These are phyloP conservation scores for Drosophila kuntzei DNA, from an alignment of 2,888 invertebrate species.

Conservation along the genomic window DNA sequence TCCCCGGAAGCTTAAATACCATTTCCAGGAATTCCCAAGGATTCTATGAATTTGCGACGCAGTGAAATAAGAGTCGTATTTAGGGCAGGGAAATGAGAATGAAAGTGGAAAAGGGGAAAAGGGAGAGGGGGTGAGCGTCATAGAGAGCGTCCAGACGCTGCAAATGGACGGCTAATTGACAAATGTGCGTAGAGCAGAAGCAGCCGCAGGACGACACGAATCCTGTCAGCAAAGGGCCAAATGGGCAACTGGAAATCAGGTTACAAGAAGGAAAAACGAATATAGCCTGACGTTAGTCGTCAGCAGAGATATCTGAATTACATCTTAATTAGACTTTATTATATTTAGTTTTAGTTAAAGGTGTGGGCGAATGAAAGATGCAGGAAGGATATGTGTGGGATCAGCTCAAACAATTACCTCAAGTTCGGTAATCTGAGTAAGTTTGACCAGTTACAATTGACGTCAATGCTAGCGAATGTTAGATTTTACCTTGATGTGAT, in stretches of 20 bases:
- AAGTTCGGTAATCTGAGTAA: conserved; percentile 27
- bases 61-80: conserved; percentile 13
- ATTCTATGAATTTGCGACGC: conserved; percentile 49
- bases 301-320: conserved; percentile 54
- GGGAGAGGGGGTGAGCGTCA: neutral
- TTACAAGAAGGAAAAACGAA: conserved; percentile 26
- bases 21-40: conserved; percentile 22
- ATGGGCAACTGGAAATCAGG: conserved; percentile 50
- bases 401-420: conserved; percentile 17
- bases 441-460: conserved; percentile 21
- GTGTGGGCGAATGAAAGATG: conserved; percentile 46
- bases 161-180: conserved; percentile 70
- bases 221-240: neutral
- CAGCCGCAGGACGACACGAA: neutral
- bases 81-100: conserved; percentile 14
- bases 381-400: conserved; percentile 18
- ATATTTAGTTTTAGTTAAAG: conserved; percentile 43
- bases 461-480: conserved; percentile 29
- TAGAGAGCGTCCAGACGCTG: conserved; percentile 16
- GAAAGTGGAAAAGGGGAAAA: neutral
- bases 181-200: conserved; percentile 54
- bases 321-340: conserved; percentile 74
- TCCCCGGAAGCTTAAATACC: neutral
- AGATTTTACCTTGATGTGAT: neutral
- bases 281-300: conserved; percentile 15